Conservation (phyloP, 1,140 invertebrate species). For the Drosophila mauritiana region DNA sequence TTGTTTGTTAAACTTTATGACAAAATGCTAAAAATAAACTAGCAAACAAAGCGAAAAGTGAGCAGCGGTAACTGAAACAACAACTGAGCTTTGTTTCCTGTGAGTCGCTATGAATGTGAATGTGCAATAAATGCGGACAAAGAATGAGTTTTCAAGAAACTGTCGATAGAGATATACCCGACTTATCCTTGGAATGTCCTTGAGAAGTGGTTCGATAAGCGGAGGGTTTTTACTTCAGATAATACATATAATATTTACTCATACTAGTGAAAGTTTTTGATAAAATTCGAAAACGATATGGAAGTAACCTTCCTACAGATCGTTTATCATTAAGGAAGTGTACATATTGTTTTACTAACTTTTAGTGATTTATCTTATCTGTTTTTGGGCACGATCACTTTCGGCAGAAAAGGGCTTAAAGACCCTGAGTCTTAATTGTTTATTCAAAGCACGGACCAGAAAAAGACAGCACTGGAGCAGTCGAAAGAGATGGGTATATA, state of each 20-base stretch:
- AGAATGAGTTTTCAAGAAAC: slow-evolving; percentile 9
- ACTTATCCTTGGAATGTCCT: slow-evolving; percentile 14
- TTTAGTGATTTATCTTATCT: too few species aligned
- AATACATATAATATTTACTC: too few species aligned
- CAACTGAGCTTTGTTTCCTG: slow-evolving; percentile 35
- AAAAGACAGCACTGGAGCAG: neutral
- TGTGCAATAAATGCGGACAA: slow-evolving; percentile 46
- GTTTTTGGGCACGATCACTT: too few species aligned
- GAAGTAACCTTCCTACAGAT: too few species aligned
- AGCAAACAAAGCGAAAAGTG: slow-evolving; percentile 38
- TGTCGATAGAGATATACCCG: neutral
- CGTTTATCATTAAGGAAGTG: too few species aligned
- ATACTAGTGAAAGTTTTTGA: too few species aligned
- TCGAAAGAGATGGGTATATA: neutral
- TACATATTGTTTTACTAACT: too few species aligned
- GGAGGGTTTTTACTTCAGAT: neutral
- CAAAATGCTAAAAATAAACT: slow-evolving; percentile 76
- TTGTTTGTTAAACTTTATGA: slow-evolving; percentile 82
- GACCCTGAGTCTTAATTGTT: slow-evolving; percentile 42
- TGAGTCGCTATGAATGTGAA: slow-evolving; percentile 52
- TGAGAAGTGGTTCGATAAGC: neutral
- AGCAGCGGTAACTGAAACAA: slow-evolving; percentile 37
- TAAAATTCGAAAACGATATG: too few species aligned
- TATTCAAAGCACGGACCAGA: slow-evolving; percentile 64
- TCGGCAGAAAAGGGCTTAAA: slow-evolving; percentile 25